Conservation (phyloP, 2,113 vertebrate species). For the Protomyctophum bolini region DNA sequence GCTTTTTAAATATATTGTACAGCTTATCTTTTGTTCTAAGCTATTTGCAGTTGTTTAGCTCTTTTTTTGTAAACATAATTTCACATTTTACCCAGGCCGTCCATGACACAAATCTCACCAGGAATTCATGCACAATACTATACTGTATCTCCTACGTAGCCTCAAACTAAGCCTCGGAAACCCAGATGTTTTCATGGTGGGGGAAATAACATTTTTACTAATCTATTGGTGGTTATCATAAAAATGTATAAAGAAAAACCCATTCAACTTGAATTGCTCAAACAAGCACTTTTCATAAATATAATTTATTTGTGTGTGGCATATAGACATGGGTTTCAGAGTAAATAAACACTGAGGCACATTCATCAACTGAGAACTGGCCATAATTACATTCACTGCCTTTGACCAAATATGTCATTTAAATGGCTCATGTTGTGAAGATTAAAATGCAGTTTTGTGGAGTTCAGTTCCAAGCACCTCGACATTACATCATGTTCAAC, state of each 20-base stretch:
- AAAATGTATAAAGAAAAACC: background rate
- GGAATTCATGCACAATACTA: too few species aligned
- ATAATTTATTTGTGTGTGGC: conserved; percentile 41
- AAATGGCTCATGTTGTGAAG: background rate
- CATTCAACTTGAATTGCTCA: conserved; percentile 8
- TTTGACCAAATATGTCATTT: background rate
- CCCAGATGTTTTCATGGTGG: too few species aligned
- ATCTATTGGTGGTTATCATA: background rate
- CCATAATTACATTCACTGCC: background rate
- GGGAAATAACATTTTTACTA: background rate
- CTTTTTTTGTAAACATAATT: too few species aligned
- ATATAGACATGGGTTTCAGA: conserved; percentile 4
- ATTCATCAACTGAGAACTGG: conserved; percentile 13
- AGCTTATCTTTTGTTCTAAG: too few species aligned
- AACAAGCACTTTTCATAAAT: background rate
- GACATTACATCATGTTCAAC: too few species aligned
- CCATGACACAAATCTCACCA: too few species aligned
- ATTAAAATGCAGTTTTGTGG: background rate
- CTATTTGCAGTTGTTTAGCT: too few species aligned
- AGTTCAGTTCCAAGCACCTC: background rate
- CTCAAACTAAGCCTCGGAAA: too few species aligned
- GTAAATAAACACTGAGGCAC: conserved; percentile 41
- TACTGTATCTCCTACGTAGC: too few species aligned
- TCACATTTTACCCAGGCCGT: too few species aligned
- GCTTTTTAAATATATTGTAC: too few species aligned